These are phyloP conservation scores for Asarcornis scutulata DNA, from an alignment of 2,113 vertebrate species.

Conservation along the genomic window DNA sequence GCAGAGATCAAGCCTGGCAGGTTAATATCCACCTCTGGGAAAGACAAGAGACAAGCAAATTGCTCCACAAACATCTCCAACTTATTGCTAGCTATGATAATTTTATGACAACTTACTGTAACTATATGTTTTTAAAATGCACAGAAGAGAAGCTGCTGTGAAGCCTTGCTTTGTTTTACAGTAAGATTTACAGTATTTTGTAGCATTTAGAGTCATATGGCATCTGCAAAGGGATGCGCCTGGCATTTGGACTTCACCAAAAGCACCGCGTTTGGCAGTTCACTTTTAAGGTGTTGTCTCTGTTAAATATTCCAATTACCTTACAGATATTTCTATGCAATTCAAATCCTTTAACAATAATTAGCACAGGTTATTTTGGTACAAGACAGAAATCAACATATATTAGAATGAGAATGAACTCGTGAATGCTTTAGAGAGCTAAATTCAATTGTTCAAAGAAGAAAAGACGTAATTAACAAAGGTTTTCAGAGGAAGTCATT, in stretches of 20 bases:
- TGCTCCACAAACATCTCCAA: not conserved
- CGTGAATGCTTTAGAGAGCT: not conserved
- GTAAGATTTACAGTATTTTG: not conserved
- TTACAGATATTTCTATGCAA: not conserved
- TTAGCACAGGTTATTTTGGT: not conserved
- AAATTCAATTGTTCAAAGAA: not conserved
- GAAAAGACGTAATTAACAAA: not conserved
- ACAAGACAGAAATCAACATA: not conserved
- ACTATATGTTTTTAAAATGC: not conserved
- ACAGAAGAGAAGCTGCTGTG: not conserved
- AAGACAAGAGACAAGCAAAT: slow-evolving; percentile 44
- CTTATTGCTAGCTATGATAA: slow-evolving; percentile 1
- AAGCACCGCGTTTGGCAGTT: not conserved
- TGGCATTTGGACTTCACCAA: not conserved
- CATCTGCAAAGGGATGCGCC: not conserved
- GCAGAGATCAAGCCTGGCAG: not conserved
- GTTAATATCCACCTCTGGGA: slow-evolving; percentile 9
- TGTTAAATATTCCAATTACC: not conserved
- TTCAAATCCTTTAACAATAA: not conserved
- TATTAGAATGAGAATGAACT: not conserved
- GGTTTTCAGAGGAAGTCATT: not conserved
- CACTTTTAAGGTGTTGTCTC: not conserved
- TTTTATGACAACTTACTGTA: slow-evolving; percentile 1
- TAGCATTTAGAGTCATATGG: not conserved
- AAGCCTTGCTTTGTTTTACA: not conserved